Conservation (phyloP, 2,113 vertebrate species). For the Serinus canaria region DNA sequence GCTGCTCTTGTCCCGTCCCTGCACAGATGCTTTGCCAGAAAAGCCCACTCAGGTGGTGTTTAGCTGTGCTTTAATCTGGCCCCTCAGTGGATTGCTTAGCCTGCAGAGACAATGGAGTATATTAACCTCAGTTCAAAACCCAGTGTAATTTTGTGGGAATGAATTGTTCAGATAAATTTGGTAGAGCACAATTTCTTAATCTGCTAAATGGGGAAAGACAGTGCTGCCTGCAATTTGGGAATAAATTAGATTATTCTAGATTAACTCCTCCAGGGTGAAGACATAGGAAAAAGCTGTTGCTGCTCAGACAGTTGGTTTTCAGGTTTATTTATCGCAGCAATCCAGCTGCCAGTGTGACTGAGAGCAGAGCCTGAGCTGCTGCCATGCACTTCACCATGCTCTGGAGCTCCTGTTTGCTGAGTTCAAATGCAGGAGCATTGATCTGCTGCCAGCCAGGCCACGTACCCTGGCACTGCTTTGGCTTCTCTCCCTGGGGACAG, state of each 20-base stretch:
- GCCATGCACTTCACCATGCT: neutral
- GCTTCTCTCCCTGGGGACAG: neutral
- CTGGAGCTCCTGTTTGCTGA: neutral
- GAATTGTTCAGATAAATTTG: constrained; percentile 21
- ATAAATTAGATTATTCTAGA: constrained; percentile 34
- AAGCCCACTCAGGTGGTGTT: neutral
- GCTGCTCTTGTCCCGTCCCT: neutral
- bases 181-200: constrained; percentile 15
- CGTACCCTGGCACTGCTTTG: accelerated
- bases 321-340: constrained; percentile 13
- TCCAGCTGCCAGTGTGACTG: neutral
- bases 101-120: neutral
- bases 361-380: neutral
- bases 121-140: constrained; percentile 5
- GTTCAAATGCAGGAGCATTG: neutral
- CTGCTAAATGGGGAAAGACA: constrained; percentile 5
- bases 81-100: neutral
- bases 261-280: constrained; percentile 29
- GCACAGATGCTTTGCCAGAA: neutral
- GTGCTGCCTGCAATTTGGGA: neutral
- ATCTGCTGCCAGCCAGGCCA: neutral
- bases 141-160: neutral
- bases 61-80: neutral
- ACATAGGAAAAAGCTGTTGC: neutral
- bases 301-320: neutral